A percentile compares a stretch with the other conserved stretches of the same genome.
phyloP scores from a whole-genome alignment of 2,888 invertebrate genomes.

The Hypomecis atomaria region DNA sequence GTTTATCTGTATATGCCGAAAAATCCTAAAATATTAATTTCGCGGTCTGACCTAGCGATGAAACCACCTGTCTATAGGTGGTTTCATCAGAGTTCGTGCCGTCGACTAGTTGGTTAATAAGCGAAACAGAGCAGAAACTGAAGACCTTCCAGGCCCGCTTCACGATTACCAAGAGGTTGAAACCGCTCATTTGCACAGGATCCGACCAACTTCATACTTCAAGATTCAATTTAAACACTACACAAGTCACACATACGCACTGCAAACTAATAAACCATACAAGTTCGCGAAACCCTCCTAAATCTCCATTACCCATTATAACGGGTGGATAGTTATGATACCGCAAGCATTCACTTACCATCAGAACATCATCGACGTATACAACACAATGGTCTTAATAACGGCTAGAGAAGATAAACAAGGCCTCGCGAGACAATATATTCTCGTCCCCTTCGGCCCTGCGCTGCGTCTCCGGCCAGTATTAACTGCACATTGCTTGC shows the following conservation, averaged over 20 bases:
- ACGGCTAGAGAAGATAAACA: slow-evolving; percentile 42
- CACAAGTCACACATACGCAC: slow-evolving; percentile 18
- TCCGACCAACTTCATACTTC: slow-evolving; percentile 4
- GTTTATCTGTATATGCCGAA: too few relatives aligned
- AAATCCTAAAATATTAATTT: too few relatives aligned
- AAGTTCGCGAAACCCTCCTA: slow-evolving; percentile 35
- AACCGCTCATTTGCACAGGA: neutral
- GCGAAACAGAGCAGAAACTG: too few relatives aligned
- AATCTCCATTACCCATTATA: slow-evolving; percentile 42
- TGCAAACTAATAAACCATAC: slow-evolving; percentile 34
- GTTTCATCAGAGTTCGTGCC: too few relatives aligned
- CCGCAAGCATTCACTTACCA: slow-evolving; percentile 53
- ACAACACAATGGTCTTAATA: slow-evolving; percentile 62
- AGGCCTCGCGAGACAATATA: slow-evolving; percentile 72
- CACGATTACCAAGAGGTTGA: neutral
- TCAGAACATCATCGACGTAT: slow-evolving; percentile 52
- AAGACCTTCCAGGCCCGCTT: too few relatives aligned
- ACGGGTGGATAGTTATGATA: slow-evolving; percentile 38
- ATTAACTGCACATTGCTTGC: slow-evolving; percentile 34
- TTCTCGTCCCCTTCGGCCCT: slow-evolving; percentile 49
- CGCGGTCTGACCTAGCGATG: too few relatives aligned
- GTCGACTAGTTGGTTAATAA: too few relatives aligned
- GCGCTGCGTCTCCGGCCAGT: slow-evolving; percentile 32
- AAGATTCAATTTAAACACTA: slow-evolving; percentile 17
- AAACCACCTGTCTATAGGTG: too few relatives aligned